Evolutionary conservation across 2,888 invertebrate species (phyloP).

Genomic region (Ophion costatus): DNA sequence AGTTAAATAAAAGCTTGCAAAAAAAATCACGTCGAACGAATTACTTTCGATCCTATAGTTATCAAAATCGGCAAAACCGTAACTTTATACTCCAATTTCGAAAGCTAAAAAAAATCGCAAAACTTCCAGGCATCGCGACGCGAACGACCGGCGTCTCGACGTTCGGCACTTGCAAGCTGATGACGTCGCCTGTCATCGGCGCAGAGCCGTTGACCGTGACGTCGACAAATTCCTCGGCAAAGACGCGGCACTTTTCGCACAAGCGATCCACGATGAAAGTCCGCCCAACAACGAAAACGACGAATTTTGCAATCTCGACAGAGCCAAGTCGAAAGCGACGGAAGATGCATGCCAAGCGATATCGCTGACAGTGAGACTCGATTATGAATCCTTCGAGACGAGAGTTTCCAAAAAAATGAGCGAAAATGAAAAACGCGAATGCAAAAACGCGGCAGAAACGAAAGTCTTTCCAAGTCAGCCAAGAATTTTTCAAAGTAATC

Average conservation of each 20-base stretch:
- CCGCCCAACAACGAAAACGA: neutral
- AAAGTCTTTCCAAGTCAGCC: neutral
- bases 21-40: too few species aligned
- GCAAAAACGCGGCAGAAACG: neutral
- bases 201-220: neutral
- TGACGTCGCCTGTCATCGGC: slow-evolving; percentile 5
- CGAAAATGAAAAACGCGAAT: neutral
- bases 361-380: slow-evolving; percentile 34
- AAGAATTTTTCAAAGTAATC: neutral
- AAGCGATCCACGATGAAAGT: neutral
- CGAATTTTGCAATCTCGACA: neutral
- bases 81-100: neutral
- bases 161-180: slow-evolving; percentile 27
- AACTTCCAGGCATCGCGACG: slow-evolving; percentile 28
- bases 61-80: neutral
- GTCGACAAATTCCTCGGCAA: slow-evolving; percentile 4
- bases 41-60: too few species aligned
- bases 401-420: neutral
- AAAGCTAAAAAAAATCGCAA: neutral
- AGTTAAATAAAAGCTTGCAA: too few species aligned
- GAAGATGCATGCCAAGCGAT: slow-evolving; percentile 36
- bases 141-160: slow-evolving; percentile 16
- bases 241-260: neutral
- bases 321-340: neutral
- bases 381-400: slow-evolving; percentile 5